phyloP scores from a whole-genome alignment of 2,113 vertebrate genomes.

The Corythaixoides concolor region DNA sequence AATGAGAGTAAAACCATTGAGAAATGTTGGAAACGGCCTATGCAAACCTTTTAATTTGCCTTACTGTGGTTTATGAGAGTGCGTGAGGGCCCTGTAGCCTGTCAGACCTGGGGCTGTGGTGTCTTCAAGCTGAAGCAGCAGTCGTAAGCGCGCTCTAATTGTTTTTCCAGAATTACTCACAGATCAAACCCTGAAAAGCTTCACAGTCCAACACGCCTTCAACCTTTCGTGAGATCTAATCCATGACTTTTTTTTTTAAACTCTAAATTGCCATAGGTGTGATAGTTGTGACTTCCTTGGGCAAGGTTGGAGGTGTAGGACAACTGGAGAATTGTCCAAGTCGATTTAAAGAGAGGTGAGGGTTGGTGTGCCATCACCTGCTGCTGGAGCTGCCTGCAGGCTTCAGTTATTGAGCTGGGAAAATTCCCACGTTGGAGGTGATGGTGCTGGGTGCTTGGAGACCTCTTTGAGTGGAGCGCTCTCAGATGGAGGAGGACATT shows the following conservation, averaged over 20 bases:
- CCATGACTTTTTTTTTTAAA: background rate
- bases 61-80: background rate
- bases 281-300: background rate
- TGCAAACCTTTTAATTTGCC: background rate
- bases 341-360: background rate
- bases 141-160: fast-evolving
- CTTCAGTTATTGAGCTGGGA: constrained; percentile 12
- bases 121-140: background rate
- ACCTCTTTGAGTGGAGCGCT: background rate
- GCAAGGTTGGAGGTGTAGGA: background rate
- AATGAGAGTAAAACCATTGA: background rate
- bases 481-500: background rate
- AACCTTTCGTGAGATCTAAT: background rate
- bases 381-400: constrained; percentile 52
- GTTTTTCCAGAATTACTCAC: background rate
- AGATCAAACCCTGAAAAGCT: background rate
- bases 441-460: background rate
- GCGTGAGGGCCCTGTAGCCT: fast-evolving
- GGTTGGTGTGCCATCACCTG: background rate
- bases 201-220: background rate
- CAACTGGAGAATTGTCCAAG: background rate
- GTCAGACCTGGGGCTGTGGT: background rate
- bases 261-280: background rate
- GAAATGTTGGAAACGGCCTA: background rate
- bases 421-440: background rate